phyloP scores from a whole-genome alignment of 30 jellyfish, hydroid and myxozoan species.

The Turritopsis dohrnii region DNA sequence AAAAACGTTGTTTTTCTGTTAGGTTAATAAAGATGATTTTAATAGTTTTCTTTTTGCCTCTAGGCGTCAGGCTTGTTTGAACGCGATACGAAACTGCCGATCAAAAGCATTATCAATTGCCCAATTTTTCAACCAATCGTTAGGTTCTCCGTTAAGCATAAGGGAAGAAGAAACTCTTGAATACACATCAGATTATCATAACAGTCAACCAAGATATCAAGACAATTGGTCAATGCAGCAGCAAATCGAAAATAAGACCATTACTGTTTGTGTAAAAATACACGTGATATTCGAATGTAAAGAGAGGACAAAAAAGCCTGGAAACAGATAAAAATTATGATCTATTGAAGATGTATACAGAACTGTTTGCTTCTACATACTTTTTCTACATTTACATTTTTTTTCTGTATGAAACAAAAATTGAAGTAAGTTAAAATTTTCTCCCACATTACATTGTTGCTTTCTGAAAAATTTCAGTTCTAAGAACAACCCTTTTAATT shows the following conservation, averaged over 20 bases:
- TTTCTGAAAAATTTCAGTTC: no score
- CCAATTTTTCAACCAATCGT: conserved; percentile 64
- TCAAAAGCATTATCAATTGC: conserved; percentile 83
- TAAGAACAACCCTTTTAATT: no score
- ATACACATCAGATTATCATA: conserved; percentile 23
- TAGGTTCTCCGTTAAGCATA: conserved; percentile 53
- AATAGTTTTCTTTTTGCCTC: no score
- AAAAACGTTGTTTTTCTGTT: no score
- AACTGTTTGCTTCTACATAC: no score
- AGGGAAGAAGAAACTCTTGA: conserved; percentile 68
- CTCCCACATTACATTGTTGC: no score
- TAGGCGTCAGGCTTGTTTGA: conserved; percentile 83
- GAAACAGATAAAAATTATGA: background rate
- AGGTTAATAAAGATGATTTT: no score
- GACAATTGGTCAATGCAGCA: conserved; percentile 10
- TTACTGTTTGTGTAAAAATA: conserved; percentile 20
- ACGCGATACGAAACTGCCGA: conserved; percentile 73
- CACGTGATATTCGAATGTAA: conserved; percentile 21
- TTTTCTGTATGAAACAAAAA: no score
- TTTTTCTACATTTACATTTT: no score
- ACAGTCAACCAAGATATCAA: background rate
- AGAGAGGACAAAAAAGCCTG: conserved; percentile 31
- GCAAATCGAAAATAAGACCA: conserved; percentile 14
- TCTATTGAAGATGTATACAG: background rate
- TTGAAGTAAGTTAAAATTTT: no score